phyloP scores from a whole-genome alignment of 2,888 invertebrate species.

The Tillus elongatus region DNA sequence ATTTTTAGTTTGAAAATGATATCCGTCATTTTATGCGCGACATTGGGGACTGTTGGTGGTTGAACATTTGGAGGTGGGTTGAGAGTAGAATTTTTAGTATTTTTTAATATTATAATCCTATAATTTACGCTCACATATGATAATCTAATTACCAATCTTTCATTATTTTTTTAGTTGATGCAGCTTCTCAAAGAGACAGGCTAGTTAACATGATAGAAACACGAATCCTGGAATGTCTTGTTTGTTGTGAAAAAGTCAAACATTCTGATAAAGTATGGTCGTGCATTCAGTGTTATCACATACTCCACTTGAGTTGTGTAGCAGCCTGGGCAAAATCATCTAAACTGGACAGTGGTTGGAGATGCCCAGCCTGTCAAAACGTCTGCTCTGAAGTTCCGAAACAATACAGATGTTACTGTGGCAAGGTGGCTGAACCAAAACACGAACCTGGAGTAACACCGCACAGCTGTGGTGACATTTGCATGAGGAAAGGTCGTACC shows the following conservation, averaged over 20 bases:
- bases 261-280: slow-evolving; percentile 81
- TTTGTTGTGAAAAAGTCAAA: slow-evolving; percentile 83
- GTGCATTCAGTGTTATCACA: slow-evolving; percentile 84
- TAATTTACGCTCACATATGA: no score
- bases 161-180: slow-evolving; percentile 44
- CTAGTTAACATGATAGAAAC: slow-evolving; percentile 74
- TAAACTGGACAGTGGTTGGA: slow-evolving; percentile 71
- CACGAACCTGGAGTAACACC: slow-evolving; percentile 57
- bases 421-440: slow-evolving; percentile 64
- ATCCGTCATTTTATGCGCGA: no score
- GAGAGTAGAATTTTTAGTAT: no score
- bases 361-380: slow-evolving; percentile 94
- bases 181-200: slow-evolving; percentile 72
- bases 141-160: no score
- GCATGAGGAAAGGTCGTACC: slow-evolving; percentile 52
- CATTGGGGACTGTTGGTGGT: no score
- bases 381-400: slow-evolving; percentile 62
- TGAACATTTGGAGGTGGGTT: no score
- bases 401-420: slow-evolving; percentile 86
- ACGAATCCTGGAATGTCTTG: slow-evolving; percentile 82
- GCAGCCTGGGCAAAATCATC: slow-evolving; percentile 87
- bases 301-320: slow-evolving; percentile 84
- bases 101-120: no score
- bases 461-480: slow-evolving; percentile 86
- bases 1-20: no score